These are phyloP conservation scores for Luehdorfia chinensis DNA, from an alignment of 1,140 invertebrate species.

Conservation along the genomic window DNA sequence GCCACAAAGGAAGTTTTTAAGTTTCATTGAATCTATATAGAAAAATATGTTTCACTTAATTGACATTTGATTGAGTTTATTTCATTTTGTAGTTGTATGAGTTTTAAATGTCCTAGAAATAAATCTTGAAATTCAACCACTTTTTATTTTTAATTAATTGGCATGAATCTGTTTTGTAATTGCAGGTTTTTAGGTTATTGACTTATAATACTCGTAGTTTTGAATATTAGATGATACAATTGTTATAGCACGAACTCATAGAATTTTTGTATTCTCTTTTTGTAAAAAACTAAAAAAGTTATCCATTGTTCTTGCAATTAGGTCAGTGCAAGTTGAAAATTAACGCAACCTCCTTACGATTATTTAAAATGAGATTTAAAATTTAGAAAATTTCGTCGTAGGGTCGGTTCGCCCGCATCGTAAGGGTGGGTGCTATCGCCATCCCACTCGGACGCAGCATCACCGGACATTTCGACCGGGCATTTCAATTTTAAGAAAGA, in stretches of 20 bases:
- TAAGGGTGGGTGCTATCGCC: constrained; percentile 72
- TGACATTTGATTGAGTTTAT: too few species aligned
- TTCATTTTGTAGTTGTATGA: too few species aligned
- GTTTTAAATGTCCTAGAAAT: too few species aligned
- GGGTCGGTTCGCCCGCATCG: constrained; percentile 64
- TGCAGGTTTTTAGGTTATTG: constrained; percentile 35
- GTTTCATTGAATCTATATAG: too few species aligned
- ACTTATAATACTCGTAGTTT: too few species aligned
- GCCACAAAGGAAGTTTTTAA: too few species aligned
- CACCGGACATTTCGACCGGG: constrained; percentile 76
- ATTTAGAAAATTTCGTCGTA: constrained; percentile 67
- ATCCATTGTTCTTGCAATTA: too few species aligned
- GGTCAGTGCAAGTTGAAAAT: neutral
- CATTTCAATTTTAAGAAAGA: constrained; percentile 77
- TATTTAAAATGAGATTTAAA: constrained; percentile 61
- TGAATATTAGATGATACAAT: too few species aligned
- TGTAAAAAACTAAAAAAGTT: too few species aligned
- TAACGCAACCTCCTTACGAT: constrained; percentile 20
- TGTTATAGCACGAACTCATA: too few species aligned
- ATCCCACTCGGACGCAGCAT: constrained; percentile 73
- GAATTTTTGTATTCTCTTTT: too few species aligned
- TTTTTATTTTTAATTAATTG: constrained; percentile 22
- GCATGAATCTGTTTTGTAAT: constrained; percentile 23
- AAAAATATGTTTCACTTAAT: too few species aligned
- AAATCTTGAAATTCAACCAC: constrained; percentile 17